Percentiles rank a stretch among this genome's conserved stretches.
Evolutionary conservation across 92 coral and sea anemone species (phyloP).

Genomic region (Porites rus): DNA sequence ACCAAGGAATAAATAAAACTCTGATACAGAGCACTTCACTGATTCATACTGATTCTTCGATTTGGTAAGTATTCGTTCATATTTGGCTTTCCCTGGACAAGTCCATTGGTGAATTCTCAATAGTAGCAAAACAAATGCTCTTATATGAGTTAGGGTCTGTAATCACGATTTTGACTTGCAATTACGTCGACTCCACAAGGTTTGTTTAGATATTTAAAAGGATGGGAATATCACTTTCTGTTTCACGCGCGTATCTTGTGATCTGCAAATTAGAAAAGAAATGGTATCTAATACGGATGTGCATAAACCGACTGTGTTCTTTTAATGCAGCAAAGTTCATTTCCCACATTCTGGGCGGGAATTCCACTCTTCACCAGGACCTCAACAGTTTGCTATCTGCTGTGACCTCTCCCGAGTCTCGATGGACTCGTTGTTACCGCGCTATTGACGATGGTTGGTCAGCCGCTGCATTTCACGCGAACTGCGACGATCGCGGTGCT

Average conservation of each 20-base stretch:
- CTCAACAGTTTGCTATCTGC: conserved; percentile 61
- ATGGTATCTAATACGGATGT: not conserved
- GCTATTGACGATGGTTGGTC: conserved; percentile 59
- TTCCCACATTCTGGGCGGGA: conserved; percentile 68
- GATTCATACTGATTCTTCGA: too few relatives aligned
- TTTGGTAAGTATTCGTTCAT: too few relatives aligned
- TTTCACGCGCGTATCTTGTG: not conserved
- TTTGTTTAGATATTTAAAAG: not conserved
- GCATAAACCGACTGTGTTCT: not conserved
- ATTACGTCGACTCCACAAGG: too few relatives aligned
- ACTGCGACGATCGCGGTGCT: conserved; percentile 41
- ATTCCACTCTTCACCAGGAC: conserved; percentile 41
- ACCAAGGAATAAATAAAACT: too few relatives aligned
- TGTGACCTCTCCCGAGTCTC: conserved; percentile 43
- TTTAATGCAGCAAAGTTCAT: conserved; percentile 30
- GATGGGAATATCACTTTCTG: not conserved
- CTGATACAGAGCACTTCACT: too few relatives aligned
- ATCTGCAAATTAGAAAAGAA: too few relatives aligned
- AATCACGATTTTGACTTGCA: too few relatives aligned
- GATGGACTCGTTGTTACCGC: conserved; percentile 70
- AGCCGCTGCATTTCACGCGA: conserved; percentile 40
- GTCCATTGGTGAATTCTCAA: too few relatives aligned
- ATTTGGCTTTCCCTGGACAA: too few relatives aligned
- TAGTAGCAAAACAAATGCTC: too few relatives aligned
- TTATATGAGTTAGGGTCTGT: too few relatives aligned